Evolutionary conservation across 2,888 invertebrate genomes (phyloP), one percentile per base, ranked within the genome.

Genomic region (Campoplex capitator): DNA sequence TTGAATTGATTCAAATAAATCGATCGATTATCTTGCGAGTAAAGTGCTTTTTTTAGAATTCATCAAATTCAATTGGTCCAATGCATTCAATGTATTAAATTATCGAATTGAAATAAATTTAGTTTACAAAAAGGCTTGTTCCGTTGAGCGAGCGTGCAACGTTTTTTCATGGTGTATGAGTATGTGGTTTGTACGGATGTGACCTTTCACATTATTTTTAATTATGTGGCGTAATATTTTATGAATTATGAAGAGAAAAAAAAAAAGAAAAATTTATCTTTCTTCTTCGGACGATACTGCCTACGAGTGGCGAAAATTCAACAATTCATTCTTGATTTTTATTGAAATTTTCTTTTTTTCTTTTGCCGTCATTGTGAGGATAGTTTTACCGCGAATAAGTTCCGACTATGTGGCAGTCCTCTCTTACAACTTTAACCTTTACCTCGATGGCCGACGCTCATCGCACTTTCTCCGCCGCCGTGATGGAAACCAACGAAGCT

Each of bases 381-480:
- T 79, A 42, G 58, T 70, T 28, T 18, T 18, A 16, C n/a, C 56
- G 67, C 18, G 38, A 23, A 84, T 51, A 68, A 65, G 48, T 74
- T 54, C 56, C 23, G 76, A 75, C 71, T 28, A 67, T 54, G 75
- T 28, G 3, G 42, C 32, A 70, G 54, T 45, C 70, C 88, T 89
- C 89, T 90, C 92, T 89, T 91, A 90, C 28, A 90, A 91, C 92
- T 91, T 92, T 93, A 92, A 93, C 92, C 92, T 93, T 93, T 93
- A 93, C 93, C 93, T 93, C 93, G 91, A 93, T 92, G 90, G 91
- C 90, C 86, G 86, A 62, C 81, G 85, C 78, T 84, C 87, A 90
- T 90, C 91, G 92, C 93, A 93, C 93, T 93, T 93, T 93, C 93
- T 92, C 93, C 93, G 91, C 88, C 90, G 71, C 83, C 56, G 68